Conservation (phyloP, 2,888 invertebrate genomes). For the Sinopyrophorus schimmeli region DNA sequence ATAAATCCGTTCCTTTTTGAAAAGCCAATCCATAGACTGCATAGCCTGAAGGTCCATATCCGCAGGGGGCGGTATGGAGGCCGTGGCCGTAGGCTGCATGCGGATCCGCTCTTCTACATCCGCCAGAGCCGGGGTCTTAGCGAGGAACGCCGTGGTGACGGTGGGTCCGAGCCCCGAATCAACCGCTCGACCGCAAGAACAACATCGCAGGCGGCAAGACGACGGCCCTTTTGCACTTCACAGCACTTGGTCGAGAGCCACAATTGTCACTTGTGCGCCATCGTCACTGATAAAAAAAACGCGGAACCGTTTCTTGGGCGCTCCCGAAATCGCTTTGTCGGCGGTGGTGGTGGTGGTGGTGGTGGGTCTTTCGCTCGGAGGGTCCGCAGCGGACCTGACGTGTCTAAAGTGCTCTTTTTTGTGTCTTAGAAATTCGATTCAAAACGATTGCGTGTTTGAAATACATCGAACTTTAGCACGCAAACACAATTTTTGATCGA, state of each 20-base stretch:
- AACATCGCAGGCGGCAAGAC: slow-evolving; percentile 20
- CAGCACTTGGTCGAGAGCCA: slow-evolving; percentile 11
- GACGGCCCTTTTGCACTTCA: slow-evolving; percentile 20
- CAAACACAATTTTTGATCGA: slow-evolving; percentile 43
- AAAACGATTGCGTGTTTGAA: slow-evolving; percentile 39
- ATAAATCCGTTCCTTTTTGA: slow-evolving; percentile 94
- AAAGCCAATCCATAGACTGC: slow-evolving; percentile 96
- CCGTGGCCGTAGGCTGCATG: slow-evolving; percentile 74
- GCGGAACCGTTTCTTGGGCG: neutral
- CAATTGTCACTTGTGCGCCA: slow-evolving; percentile 11
- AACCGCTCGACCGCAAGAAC: slow-evolving; percentile 32
- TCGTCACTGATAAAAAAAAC: neutral
- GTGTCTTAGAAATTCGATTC: slow-evolving; percentile 40
- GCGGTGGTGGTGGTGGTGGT: too few species aligned
- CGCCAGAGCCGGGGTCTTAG: slow-evolving; percentile 43
- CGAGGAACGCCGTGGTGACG: slow-evolving; percentile 41
- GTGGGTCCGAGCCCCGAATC: slow-evolving; percentile 31
- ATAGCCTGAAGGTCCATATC: slow-evolving; percentile 92
- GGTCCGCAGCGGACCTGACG: slow-evolving; percentile 30
- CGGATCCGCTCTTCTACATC: slow-evolving; percentile 55
- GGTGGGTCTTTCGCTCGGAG: too few species aligned
- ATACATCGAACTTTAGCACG: slow-evolving; percentile 41
- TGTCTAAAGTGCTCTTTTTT: slow-evolving; percentile 35
- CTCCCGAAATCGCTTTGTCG: too few species aligned
- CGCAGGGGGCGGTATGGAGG: slow-evolving; percentile 64